Percentiles rank a stretch among this genome's conserved stretches.
These are phyloP conservation scores for Poeciliopsis gracilis DNA, from an alignment of 2,797 vertebrate species.

Conservation along the genomic window DNA sequence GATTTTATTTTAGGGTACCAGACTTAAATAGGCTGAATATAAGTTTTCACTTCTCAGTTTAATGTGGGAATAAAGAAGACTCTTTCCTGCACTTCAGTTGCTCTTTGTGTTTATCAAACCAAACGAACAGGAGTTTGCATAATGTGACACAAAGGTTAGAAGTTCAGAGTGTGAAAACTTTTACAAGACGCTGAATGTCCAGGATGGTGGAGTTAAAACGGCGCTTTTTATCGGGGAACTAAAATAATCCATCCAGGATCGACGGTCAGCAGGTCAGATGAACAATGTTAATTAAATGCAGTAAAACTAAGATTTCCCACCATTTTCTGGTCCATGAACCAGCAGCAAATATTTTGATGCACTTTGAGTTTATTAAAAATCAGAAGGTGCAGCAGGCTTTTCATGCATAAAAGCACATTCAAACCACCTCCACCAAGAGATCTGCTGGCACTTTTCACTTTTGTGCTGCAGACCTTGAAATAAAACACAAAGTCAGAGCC, in stretches of 20 bases:
- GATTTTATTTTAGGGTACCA: not conserved
- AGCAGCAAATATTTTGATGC: not conserved
- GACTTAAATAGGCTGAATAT: not conserved
- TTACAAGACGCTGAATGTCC: conserved; percentile 5
- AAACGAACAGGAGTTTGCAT: not conserved
- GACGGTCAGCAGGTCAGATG: not conserved
- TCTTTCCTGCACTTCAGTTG: not conserved
- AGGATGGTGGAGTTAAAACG: conserved; percentile 23
- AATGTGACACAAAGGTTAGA: not conserved
- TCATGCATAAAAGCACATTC: not conserved
- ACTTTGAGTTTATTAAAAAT: not conserved
- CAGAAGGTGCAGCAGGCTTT: no score
- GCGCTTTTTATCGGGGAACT: conserved; percentile 5
- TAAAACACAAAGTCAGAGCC: not conserved
- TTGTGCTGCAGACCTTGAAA: not conserved
- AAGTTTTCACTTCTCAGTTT: not conserved
- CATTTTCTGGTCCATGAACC: not conserved
- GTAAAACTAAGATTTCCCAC: not conserved
- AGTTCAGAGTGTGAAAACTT: not conserved
- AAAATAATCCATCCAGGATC: not conserved
- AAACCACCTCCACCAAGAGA: not conserved
- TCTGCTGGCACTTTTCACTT: not conserved
- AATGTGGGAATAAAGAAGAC: not conserved
- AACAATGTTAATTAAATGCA: not conserved
- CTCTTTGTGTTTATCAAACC: not conserved